Percentiles rank a stretch among this genome's conserved stretches.
Evolutionary conservation across 2,113 vertebrate species (phyloP).

Genomic region (Semnornis frantzii): DNA sequence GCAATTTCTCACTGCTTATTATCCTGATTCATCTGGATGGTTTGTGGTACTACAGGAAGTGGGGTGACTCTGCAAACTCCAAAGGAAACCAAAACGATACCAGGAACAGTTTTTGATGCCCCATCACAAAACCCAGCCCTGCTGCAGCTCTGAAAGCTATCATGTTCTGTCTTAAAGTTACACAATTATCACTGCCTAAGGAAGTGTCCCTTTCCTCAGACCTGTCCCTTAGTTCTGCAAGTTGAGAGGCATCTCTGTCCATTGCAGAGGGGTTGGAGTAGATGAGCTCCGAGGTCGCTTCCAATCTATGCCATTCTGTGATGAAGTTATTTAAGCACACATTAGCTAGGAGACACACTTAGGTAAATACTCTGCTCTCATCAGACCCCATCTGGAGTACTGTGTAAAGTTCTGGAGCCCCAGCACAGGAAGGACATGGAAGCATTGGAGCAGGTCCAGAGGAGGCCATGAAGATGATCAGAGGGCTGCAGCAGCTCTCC

Average conservation of each 20-base stretch:
- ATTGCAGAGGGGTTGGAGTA: too few relatives aligned
- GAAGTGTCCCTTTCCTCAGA: not conserved
- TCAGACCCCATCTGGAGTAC: too few relatives aligned
- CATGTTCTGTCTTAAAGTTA: not conserved
- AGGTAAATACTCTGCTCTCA: too few relatives aligned
- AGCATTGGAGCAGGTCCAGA: too few relatives aligned
- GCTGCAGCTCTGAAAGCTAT: not conserved
- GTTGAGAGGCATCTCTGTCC: too few relatives aligned
- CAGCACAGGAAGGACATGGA: too few relatives aligned
- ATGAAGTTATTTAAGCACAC: not conserved
- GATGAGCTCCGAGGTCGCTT: too few relatives aligned
- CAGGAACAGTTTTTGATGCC: constrained; percentile 14
- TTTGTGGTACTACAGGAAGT: constrained; percentile 7
- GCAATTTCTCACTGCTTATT: constrained; percentile 8
- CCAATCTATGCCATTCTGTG: too few relatives aligned
- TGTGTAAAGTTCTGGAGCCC: too few relatives aligned
- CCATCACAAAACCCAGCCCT: not conserved
- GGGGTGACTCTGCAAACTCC: not conserved
- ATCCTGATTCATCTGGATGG: not conserved
- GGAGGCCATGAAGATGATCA: too few relatives aligned
- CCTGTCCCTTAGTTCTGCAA: not conserved
- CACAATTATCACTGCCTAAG: not conserved
- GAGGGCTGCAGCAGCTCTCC: too few relatives aligned
- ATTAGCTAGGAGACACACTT: not conserved
- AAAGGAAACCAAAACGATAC: constrained; percentile 35